These are phyloP conservation scores for Anthonomus grandis DNA, from an alignment of 1,140 invertebrate species.

Conservation along the genomic window DNA sequence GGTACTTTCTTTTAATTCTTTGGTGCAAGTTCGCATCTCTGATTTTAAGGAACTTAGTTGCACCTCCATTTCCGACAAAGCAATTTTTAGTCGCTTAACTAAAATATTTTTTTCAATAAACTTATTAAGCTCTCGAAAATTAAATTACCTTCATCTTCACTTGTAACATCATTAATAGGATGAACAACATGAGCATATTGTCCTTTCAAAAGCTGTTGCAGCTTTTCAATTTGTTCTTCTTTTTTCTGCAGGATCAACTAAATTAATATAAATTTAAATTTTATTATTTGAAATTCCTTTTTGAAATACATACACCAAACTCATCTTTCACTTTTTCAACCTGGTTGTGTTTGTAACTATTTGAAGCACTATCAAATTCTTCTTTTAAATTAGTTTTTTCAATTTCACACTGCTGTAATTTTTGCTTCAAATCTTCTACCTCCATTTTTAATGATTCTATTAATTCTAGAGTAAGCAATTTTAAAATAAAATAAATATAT, in stretches of 20 bases:
- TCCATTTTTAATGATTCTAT: too few species aligned
- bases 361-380: too few species aligned
- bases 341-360: too few species aligned
- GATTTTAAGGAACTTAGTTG: conserved; percentile 66
- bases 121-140: not conserved
- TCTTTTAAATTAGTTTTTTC: too few species aligned
- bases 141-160: not conserved
- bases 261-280: too few species aligned
- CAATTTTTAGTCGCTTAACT: not conserved
- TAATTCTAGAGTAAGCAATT: too few species aligned
- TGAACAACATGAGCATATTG: not conserved
- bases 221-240: conserved; percentile 59
- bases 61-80: conserved; percentile 1
- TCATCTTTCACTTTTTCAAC: too few species aligned
- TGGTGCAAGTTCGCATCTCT: conserved; percentile 65
- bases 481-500: too few species aligned
- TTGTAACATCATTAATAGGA: not conserved
- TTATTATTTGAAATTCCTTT: too few species aligned
- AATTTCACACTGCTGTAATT: too few species aligned
- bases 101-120: not conserved
- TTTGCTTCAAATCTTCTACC: too few species aligned
- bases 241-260: conserved; percentile 63
- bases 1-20: conserved; percentile 63
- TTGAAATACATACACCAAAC: too few species aligned
- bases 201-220: conserved; percentile 46